Evolutionary conservation across 2,113 vertebrate species (phyloP).

Genomic region (Toxotes chatareus): DNA sequence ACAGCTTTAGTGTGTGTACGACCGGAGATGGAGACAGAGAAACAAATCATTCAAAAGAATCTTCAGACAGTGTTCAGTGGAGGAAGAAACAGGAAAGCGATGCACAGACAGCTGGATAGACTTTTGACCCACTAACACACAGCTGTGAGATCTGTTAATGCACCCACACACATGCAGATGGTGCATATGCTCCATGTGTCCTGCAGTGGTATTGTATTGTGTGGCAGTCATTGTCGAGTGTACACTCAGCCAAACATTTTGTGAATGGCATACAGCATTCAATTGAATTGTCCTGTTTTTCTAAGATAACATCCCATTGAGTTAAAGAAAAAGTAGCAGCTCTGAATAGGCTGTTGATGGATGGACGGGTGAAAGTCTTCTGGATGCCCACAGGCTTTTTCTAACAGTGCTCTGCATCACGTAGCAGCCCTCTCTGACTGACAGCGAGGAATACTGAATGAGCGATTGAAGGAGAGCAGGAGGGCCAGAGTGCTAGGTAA

Average conservation of each 20-base stretch:
- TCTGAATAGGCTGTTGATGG: conserved; percentile 51
- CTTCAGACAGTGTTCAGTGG: not conserved
- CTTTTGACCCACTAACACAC: conserved; percentile 22
- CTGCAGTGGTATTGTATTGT: not conserved
- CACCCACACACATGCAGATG: not conserved
- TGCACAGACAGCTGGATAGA: too few species aligned
- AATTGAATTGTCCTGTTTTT: not conserved
- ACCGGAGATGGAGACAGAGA: conserved; percentile 29
- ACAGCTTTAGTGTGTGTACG: conserved; percentile 33
- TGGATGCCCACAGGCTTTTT: conserved; percentile 39
- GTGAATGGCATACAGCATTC: not conserved
- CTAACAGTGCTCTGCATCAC: conserved; percentile 28
- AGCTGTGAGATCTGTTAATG: not conserved
- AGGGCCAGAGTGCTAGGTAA: not conserved
- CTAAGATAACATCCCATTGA: conserved; percentile 26
- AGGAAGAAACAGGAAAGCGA: not conserved
- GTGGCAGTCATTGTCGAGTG: too few species aligned
- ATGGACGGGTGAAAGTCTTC: conserved; percentile 15
- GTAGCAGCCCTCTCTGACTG: conserved; percentile 35
- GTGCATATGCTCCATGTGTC: not conserved
- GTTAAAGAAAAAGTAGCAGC: conserved; percentile 4
- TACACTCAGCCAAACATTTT: not conserved
- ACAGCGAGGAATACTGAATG: conserved; percentile 37
- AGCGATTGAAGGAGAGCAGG: not conserved
- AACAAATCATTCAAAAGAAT: conserved; percentile 26